Conservation (phyloP, 2,113 vertebrate species). For the Lipophrys pholis region DNA sequence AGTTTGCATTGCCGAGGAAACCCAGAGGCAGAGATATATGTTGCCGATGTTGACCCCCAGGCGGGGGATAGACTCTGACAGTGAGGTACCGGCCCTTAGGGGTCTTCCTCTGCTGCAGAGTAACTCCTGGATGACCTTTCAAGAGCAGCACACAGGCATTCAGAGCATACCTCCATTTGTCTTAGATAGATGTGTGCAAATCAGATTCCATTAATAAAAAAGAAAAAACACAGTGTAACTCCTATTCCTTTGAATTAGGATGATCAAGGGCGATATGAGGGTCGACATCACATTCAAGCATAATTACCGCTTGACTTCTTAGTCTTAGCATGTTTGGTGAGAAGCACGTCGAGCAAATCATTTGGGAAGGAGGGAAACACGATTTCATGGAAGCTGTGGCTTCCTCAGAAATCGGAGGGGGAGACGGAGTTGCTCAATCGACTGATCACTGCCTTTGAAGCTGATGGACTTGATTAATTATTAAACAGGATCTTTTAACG, state of each 20-base stretch:
- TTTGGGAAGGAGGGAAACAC: slow-evolving; percentile 39
- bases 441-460: slow-evolving; percentile 73
- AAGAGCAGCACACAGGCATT: slow-evolving; percentile 19
- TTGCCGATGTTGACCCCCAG: slow-evolving; percentile 43
- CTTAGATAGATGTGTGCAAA: slow-evolving; percentile 34
- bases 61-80: slow-evolving; percentile 28
- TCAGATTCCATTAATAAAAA: slow-evolving; percentile 27
- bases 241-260: slow-evolving; percentile 31
- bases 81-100: slow-evolving; percentile 31
- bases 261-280: slow-evolving; percentile 32
- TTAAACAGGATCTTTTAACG: slow-evolving; percentile 74
- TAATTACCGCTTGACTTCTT: slow-evolving; percentile 58
- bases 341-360: slow-evolving; percentile 44
- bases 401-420: slow-evolving; percentile 21
- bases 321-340: slow-evolving; percentile 30
- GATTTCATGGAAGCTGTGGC: slow-evolving; percentile 46
- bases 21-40: slow-evolving; percentile 41
- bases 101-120: slow-evolving; percentile 9
- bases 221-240: slow-evolving; percentile 10
- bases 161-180: slow-evolving; percentile 12
- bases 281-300: slow-evolving; percentile 16
- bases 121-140: slow-evolving; percentile 36
- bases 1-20: slow-evolving; percentile 33
- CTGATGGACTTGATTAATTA: slow-evolving; percentile 76
- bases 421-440: slow-evolving; percentile 46